A percentile compares a stretch with the other conserved stretches of the same genome.
Evolutionary conservation across 2,888 invertebrate species (phyloP).

Genomic region (Polyommatus icarus): DNA sequence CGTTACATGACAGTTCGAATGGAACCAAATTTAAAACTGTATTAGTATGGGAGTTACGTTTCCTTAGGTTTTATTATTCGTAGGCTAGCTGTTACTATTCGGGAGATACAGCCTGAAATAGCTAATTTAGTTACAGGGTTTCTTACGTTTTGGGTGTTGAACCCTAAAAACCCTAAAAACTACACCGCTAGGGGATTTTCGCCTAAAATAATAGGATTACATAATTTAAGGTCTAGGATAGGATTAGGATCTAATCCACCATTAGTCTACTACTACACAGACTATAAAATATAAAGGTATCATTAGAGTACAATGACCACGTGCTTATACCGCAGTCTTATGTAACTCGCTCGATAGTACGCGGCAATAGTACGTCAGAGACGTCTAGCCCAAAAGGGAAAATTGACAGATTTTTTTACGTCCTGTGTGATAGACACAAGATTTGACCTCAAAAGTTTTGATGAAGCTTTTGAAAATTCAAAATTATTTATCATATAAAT

Average conservation of each 20-base stretch:
- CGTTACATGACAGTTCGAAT: too few species aligned
- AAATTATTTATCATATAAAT: background rate
- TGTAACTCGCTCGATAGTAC: slow-evolving; percentile 72
- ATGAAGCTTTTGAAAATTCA: background rate
- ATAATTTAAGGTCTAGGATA: too few species aligned
- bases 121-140: too few species aligned
- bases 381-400: slow-evolving; percentile 46
- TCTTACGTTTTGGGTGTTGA: too few species aligned
- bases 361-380: slow-evolving; percentile 50
- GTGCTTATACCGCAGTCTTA: slow-evolving; percentile 72
- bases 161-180: too few species aligned
- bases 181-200: too few species aligned
- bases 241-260: background rate
- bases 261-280: background rate
- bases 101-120: too few species aligned
- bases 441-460: background rate
- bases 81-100: too few species aligned
- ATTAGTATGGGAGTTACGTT: too few species aligned
- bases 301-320: slow-evolving; percentile 49
- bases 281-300: background rate
- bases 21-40: too few species aligned
- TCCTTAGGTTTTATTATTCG: too few species aligned
- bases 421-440: background rate
- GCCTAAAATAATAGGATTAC: too few species aligned
- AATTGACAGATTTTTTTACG: slow-evolving; percentile 5